Conservation (phyloP, 2,888 invertebrate species). For the Kuschelorhynchus macadamiae region DNA sequence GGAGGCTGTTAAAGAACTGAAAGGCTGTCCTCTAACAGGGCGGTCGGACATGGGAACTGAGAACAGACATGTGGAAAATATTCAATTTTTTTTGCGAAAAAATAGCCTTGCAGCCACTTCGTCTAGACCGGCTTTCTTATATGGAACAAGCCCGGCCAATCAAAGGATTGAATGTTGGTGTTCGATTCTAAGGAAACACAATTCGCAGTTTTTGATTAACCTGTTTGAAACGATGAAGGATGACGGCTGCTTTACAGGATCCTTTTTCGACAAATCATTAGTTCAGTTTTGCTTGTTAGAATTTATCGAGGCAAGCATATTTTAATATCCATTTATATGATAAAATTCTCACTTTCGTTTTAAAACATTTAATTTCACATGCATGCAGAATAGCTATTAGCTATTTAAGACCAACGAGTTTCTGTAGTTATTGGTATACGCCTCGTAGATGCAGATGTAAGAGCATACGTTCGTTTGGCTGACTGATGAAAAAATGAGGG, state of each 20-base stretch:
- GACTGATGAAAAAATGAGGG: too few species aligned
- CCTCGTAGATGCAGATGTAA: too few species aligned
- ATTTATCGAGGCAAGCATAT: constrained; percentile 11
- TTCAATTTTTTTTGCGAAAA: too few species aligned
- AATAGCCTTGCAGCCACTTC: too few species aligned
- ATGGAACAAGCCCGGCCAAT: constrained; percentile 8
- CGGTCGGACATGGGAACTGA: constrained; percentile 51
- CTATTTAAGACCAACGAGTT: too few species aligned
- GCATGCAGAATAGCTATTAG: too few species aligned
- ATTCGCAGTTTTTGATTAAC: constrained; percentile 10
- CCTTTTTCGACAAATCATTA: constrained; percentile 6
- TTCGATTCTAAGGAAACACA: constrained; percentile 8
- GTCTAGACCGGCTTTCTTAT: constrained; percentile 1
- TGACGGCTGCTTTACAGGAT: constrained; percentile 3
- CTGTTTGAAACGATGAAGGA: constrained; percentile 12
- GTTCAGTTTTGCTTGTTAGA: constrained; percentile 21
- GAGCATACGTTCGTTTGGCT: too few species aligned
- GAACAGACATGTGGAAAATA: constrained; percentile 27
- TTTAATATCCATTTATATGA: too few species aligned
- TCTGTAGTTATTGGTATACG: too few species aligned
- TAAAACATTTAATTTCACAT: too few species aligned
- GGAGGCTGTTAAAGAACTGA: constrained; percentile 20
- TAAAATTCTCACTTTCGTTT: too few species aligned
- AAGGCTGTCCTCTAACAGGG: constrained; percentile 40
- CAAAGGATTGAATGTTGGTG: constrained; percentile 21